A percentile compares a stretch with the other conserved stretches of the same genome.
Conservation (phyloP, 2,113 vertebrate species). For the Syngnathus typhle region DNA sequence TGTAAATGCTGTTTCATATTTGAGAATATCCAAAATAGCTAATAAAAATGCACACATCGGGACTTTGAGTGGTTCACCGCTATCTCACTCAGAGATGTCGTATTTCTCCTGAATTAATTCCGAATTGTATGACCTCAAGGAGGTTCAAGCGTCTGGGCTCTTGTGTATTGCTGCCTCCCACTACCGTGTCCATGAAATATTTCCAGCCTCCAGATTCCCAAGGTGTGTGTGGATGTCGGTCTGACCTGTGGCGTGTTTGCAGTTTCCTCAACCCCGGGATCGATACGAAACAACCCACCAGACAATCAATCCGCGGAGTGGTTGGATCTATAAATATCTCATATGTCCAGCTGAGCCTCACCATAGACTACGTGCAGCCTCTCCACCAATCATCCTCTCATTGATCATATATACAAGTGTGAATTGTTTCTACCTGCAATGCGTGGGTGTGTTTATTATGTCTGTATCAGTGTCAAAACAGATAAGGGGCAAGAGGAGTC, state of each 20-base stretch:
- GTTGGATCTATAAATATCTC: constrained; percentile 56
- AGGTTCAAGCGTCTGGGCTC: neutral
- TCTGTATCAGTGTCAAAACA: constrained; percentile 39
- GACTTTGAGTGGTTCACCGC: neutral
- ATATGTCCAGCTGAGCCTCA: constrained; percentile 47
- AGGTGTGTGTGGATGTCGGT: constrained; percentile 18
- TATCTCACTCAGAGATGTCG: neutral
- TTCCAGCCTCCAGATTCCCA: constrained; percentile 27
- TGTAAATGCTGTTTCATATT: too few relatives aligned
- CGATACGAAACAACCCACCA: constrained; percentile 52
- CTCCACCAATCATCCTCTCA: constrained; percentile 43
- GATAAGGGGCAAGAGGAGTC: constrained; percentile 17
- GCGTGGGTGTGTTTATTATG: constrained; percentile 36
- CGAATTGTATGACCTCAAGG: neutral
- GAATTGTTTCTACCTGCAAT: constrained; percentile 39
- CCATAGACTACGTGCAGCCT: constrained; percentile 31
- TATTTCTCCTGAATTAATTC: neutral
- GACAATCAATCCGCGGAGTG: constrained; percentile 53
- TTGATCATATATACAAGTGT: constrained; percentile 47
- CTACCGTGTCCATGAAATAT: constrained; percentile 11
- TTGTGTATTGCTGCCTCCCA: constrained; percentile 5
- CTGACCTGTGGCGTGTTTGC: constrained; percentile 44
- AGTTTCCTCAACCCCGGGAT: constrained; percentile 52
- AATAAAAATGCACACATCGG: neutral
- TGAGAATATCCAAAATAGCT: neutral